phyloP scores from a whole-genome alignment of 2,888 invertebrate genomes.

The Bellardia pandia region DNA sequence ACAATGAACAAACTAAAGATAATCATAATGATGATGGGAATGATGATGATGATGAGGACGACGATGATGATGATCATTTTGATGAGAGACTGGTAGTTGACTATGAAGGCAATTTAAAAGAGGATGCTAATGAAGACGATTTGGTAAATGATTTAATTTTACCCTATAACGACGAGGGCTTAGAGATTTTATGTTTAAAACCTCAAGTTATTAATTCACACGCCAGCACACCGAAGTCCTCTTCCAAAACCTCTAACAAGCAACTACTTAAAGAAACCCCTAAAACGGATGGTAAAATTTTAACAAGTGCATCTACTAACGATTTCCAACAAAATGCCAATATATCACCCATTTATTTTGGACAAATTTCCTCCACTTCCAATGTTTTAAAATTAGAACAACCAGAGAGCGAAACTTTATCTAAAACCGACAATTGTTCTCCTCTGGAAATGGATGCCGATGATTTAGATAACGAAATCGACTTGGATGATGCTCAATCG shows the following conservation, averaged over 20 bases:
- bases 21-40: constrained; percentile 33
- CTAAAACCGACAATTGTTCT: constrained; percentile 75
- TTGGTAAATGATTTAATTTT: constrained; percentile 66
- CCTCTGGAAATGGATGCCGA: constrained; percentile 64
- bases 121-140: constrained; percentile 56
- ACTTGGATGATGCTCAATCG: constrained; percentile 81
- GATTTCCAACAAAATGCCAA: constrained; percentile 78
- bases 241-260: constrained; percentile 52
- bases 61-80: constrained; percentile 77
- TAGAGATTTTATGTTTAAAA: constrained; percentile 23
- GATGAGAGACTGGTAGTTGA: constrained; percentile 80
- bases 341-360: constrained; percentile 82
- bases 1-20: neutral
- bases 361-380: constrained; percentile 48
- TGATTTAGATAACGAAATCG: constrained; percentile 74
- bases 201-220: constrained; percentile 42
- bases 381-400: neutral
- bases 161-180: constrained; percentile 63
- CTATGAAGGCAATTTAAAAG: constrained; percentile 69
- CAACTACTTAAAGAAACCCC: constrained; percentile 32
- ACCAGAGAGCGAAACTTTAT: constrained; percentile 10
- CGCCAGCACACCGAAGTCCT: constrained; percentile 75
- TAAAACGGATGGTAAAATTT: constrained; percentile 71
- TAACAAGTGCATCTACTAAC: constrained; percentile 72
- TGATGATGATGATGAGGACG: constrained; percentile 31